Percentiles rank a stretch among this genome's conserved stretches.
Evolutionary conservation across 2,888 invertebrate species (phyloP).

Genomic region (Volucella bombylans): DNA sequence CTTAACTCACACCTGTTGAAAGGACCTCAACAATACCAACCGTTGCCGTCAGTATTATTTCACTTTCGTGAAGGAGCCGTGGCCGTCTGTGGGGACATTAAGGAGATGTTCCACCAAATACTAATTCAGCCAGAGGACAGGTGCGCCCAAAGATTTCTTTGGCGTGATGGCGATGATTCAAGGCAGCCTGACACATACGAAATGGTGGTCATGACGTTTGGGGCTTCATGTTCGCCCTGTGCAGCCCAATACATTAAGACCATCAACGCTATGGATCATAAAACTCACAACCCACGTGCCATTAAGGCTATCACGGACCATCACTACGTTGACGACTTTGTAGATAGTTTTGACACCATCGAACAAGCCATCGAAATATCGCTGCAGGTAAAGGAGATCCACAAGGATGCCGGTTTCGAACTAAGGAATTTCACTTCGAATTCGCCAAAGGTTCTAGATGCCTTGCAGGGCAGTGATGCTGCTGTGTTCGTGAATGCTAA

Average conservation of each 20-base stretch:
- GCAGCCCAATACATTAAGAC: not conserved
- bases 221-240: conserved; percentile 50
- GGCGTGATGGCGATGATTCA: conserved; percentile 3
- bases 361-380: too few species aligned
- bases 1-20: conserved; percentile 76
- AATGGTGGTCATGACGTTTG: conserved; percentile 26
- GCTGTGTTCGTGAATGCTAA: too few species aligned
- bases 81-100: conserved; percentile 76
- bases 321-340: conserved; percentile 63
- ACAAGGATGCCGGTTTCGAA: too few species aligned
- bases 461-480: too few species aligned
- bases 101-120: conserved; percentile 74
- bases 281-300: conserved; percentile 13
- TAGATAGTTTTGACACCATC: too few species aligned
- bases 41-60: conserved; percentile 77
- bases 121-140: conserved; percentile 17
- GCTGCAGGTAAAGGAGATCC: too few species aligned
- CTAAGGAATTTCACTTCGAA: too few species aligned
- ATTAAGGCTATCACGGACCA: conserved; percentile 24
- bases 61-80: conserved; percentile 75
- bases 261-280: conserved; percentile 23
- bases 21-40: conserved; percentile 76
- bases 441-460: too few species aligned
- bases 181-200: not conserved
- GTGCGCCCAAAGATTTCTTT: conserved; percentile 11